Evolutionary conservation across 2,113 vertebrate species (phyloP).

Genomic region (Podilymbus podiceps): DNA sequence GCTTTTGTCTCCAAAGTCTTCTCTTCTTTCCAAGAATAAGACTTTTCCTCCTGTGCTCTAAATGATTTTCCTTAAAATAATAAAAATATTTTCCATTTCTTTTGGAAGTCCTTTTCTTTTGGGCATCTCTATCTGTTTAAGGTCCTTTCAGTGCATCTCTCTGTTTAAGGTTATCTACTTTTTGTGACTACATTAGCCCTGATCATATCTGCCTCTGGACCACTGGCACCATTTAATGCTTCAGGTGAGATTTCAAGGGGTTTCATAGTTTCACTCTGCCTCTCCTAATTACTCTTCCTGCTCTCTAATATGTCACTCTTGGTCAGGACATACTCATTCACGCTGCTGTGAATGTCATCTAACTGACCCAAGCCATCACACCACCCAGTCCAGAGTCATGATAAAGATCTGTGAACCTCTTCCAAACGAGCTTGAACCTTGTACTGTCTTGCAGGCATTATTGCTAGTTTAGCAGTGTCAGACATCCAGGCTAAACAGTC

Average conservation of each 20-base stretch:
- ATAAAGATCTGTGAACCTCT: background rate
- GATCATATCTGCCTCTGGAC: background rate
- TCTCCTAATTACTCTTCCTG: background rate
- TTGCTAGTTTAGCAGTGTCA: background rate
- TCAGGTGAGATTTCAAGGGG: background rate
- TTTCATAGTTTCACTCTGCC: background rate
- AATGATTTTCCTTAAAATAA: background rate
- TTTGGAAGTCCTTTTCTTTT: background rate
- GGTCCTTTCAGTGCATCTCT: background rate
- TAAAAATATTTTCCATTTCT: background rate
- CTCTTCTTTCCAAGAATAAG: background rate
- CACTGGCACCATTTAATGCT: background rate
- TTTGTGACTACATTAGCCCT: background rate
- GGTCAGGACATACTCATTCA: background rate
- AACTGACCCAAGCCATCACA: background rate
- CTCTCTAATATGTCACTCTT: background rate
- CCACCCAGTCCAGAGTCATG: background rate
- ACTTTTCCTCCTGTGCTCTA: background rate
- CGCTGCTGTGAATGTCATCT: background rate
- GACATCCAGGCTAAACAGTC: background rate
- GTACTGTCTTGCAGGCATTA: background rate
- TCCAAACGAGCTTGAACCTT: background rate
- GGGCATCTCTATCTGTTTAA: background rate
- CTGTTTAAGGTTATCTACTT: background rate
- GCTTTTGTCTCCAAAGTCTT: background rate